A percentile compares a stretch with the other conserved stretches of the same genome.
Conservation (phyloP, 2,888 invertebrate species). For the Scrobipalpa costella region DNA sequence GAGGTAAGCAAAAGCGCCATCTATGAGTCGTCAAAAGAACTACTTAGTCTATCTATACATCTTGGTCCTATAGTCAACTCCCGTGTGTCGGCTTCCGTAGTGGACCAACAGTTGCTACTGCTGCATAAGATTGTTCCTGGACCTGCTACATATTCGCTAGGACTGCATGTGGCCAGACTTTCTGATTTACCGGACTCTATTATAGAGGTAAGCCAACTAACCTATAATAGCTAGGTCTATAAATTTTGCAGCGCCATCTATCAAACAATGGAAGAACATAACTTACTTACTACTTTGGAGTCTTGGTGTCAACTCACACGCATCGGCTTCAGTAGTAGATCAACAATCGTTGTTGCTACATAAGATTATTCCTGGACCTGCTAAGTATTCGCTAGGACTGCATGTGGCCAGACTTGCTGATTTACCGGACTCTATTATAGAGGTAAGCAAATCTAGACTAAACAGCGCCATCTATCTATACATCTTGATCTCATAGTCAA, state of each 20-base stretch:
- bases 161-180: constrained; percentile 95
- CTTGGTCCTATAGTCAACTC: constrained; percentile 87
- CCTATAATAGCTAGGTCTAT: too few relatives aligned
- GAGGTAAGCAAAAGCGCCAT: too few relatives aligned
- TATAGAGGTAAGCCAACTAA: constrained; percentile 85
- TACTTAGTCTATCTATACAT: too few relatives aligned
- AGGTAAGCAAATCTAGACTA: too few relatives aligned
- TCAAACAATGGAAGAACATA: too few relatives aligned
- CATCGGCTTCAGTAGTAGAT: constrained; percentile 89
- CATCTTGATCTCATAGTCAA: constrained; percentile 87
- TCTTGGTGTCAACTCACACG: constrained; percentile 89
- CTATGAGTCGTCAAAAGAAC: too few relatives aligned
- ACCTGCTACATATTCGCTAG: constrained; percentile 95
- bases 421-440: constrained; percentile 91
- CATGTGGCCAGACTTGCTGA: constrained; percentile 95
- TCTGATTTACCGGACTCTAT: constrained; percentile 92
- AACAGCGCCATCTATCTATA: too few relatives aligned
- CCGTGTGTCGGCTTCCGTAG: constrained; percentile 92
- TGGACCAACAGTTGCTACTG: constrained; percentile 87
- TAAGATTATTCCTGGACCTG: constrained; percentile 91
- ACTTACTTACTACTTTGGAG: too few relatives aligned
- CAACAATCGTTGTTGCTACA: constrained; percentile 91
- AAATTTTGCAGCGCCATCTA: too few relatives aligned
- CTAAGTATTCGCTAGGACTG: constrained; percentile 96
- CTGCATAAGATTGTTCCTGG: constrained; percentile 93